Percentiles rank a stretch among this genome's conserved stretches.
Evolutionary conservation across 2,113 vertebrate genomes (phyloP).

Genomic region (Dinomys branickii): DNA sequence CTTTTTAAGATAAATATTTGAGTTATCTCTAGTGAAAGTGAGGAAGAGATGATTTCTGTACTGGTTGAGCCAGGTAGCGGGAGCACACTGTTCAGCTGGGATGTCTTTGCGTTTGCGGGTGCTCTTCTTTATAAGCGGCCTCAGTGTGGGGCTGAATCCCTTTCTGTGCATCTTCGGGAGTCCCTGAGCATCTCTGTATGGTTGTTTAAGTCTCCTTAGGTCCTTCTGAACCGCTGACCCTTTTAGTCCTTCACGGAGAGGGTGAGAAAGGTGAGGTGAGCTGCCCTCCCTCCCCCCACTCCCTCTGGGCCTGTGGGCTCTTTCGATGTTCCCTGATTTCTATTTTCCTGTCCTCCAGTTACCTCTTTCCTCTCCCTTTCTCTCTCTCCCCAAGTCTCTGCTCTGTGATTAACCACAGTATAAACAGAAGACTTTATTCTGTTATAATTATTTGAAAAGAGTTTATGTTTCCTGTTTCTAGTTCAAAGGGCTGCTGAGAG

Average conservation of each 20-base stretch:
- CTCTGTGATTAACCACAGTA: conserved; percentile 29
- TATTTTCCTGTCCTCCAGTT: not conserved
- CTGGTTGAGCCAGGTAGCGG: not conserved
- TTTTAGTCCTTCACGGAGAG: not conserved
- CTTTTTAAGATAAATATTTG: not conserved
- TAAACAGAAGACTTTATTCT: conserved; percentile 60
- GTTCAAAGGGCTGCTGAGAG: conserved; percentile 30
- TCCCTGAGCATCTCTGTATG: not conserved
- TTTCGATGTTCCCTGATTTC: not conserved
- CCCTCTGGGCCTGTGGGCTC: not conserved
- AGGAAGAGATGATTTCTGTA: not conserved
- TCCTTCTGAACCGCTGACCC: not conserved
- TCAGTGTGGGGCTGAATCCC: not conserved
- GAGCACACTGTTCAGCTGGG: not conserved
- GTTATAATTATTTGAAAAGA: conserved; percentile 52
- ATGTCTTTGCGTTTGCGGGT: not conserved
- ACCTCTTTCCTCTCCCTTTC: not conserved
- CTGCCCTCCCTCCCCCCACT: rapidly evolving
- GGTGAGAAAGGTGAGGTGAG: too few species aligned
- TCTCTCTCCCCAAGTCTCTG: not conserved
- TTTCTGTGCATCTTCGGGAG: not conserved
- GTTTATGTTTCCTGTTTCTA: conserved; percentile 45
- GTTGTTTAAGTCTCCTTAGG: not conserved
- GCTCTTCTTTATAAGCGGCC: not conserved
- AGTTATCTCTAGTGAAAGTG: not conserved